Percentiles rank a stretch among this genome's conserved stretches.
Conservation (phyloP, 2,113 vertebrate species). For the Tragelaphus imberbis region DNA sequence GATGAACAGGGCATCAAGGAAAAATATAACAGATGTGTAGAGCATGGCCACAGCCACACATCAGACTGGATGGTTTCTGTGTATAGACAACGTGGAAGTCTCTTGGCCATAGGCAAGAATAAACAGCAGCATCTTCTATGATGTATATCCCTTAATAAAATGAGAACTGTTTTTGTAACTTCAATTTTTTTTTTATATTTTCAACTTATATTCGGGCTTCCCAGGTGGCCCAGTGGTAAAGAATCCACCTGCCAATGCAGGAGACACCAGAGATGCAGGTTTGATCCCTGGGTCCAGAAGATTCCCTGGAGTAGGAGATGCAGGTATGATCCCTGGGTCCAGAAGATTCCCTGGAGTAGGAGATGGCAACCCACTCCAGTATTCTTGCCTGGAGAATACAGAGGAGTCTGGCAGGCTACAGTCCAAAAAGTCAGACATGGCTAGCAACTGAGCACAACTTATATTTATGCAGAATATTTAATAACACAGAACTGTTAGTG, state of each 20-base stretch:
- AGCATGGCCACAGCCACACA: neutral
- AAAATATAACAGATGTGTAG: fast-evolving
- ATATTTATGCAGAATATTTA: neutral
- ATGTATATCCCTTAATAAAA: neutral
- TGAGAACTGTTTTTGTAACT: neutral
- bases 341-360: neutral
- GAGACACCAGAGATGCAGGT: neutral
- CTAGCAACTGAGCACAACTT: neutral
- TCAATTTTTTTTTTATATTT: neutral
- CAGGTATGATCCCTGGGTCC: neutral
- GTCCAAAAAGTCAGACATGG: neutral
- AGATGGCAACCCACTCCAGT: neutral
- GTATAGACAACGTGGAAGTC: fast-evolving
- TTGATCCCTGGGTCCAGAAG: neutral
- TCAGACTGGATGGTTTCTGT: neutral
- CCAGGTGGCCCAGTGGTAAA: neutral
- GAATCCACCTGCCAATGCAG: neutral
- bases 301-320: neutral
- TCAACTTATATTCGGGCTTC: neutral
- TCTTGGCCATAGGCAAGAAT: no score
- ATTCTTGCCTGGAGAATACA: neutral
- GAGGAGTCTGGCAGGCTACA: neutral
- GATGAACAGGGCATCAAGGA: neutral
- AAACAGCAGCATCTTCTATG: neutral
- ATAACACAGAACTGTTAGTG: neutral